phyloP scores from a whole-genome alignment of 2,113 vertebrate species.

The Spilogale gracilis region DNA sequence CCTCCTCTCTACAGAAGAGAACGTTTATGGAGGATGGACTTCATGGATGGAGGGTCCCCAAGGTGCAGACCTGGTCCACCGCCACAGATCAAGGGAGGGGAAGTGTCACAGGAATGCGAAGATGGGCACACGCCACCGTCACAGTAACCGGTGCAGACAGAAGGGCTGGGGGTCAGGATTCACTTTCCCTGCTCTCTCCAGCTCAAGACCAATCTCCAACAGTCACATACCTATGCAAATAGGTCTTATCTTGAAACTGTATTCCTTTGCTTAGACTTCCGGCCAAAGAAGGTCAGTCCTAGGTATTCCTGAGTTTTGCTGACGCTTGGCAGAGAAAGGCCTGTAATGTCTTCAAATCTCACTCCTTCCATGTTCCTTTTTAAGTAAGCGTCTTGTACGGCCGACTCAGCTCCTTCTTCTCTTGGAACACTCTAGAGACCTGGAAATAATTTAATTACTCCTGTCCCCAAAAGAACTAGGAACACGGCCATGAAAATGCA shows the following conservation, averaged over 20 bases:
- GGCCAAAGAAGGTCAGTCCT: not conserved
- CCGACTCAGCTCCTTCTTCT: not conserved
- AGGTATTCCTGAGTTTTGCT: not conserved
- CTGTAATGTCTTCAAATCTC: fast-evolving
- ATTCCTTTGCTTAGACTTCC: not conserved
- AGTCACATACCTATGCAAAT: not conserved
- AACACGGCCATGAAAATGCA: not conserved
- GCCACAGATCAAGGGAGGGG: not conserved
- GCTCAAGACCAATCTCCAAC: not conserved
- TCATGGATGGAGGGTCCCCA: fast-evolving
- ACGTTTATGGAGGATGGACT: fast-evolving
- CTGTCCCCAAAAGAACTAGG: not conserved
- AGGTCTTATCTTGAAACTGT: not conserved
- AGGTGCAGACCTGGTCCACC: not conserved
- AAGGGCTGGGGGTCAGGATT: too few relatives aligned
- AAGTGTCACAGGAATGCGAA: fast-evolving
- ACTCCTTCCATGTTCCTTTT: not conserved
- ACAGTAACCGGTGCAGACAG: fast-evolving
- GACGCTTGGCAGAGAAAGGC: not conserved
- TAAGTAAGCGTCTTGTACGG: not conserved
- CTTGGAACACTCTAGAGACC: constrained; percentile 26
- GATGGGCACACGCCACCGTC: fast-evolving
- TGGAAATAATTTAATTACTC: not conserved
- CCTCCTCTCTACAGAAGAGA: not conserved
- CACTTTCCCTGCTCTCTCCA: not conserved